Conservation (phyloP, 2,888 invertebrate species). For the Perizoma flavofasciatum region DNA sequence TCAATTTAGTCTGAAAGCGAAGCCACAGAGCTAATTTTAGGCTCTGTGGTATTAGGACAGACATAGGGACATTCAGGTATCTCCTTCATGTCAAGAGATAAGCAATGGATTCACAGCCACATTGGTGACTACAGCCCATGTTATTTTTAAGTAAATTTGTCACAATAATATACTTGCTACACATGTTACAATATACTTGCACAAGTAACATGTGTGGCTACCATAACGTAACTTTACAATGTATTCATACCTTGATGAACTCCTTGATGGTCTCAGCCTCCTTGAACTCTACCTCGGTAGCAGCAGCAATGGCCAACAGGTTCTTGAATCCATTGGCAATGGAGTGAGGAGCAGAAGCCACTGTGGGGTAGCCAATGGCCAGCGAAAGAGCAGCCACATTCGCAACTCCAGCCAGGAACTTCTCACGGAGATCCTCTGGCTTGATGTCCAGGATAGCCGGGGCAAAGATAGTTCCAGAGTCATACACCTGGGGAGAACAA, state of each 20-base stretch:
- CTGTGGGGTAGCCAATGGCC: slow-evolving; percentile 97
- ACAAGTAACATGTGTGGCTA: too few relatives aligned
- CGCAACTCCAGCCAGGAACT: slow-evolving; percentile 96
- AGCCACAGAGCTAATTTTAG: slow-evolving; percentile 50
- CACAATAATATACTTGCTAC: too few relatives aligned
- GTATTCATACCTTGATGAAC: slow-evolving; percentile 88
- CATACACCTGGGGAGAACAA: slow-evolving; percentile 88
- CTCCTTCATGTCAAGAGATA: too few relatives aligned
- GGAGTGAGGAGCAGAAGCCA: slow-evolving; percentile 98
- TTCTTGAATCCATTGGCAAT: slow-evolving; percentile 99
- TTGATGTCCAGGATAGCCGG: slow-evolving; percentile 99
- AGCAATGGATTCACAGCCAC: too few relatives aligned
- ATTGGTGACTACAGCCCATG: too few relatives aligned
- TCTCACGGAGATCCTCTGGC: slow-evolving; percentile 95
- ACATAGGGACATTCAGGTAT: slow-evolving; percentile 38
- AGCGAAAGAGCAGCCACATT: slow-evolving; percentile 97
- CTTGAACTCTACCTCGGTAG: slow-evolving; percentile 97
- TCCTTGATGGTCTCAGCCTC: slow-evolving; percentile 97
- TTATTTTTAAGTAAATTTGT: too few relatives aligned
- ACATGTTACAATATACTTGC: too few relatives aligned
- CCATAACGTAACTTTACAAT: too few relatives aligned
- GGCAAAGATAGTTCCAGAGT: slow-evolving; percentile 98
- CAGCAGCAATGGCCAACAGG: slow-evolving; percentile 97
- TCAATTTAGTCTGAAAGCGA: slow-evolving; percentile 68
- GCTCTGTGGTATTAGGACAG: slow-evolving; percentile 61